Evolutionary conservation across 2,113 vertebrate genomes (phyloP).

Genomic region (Smithornis capensis): DNA sequence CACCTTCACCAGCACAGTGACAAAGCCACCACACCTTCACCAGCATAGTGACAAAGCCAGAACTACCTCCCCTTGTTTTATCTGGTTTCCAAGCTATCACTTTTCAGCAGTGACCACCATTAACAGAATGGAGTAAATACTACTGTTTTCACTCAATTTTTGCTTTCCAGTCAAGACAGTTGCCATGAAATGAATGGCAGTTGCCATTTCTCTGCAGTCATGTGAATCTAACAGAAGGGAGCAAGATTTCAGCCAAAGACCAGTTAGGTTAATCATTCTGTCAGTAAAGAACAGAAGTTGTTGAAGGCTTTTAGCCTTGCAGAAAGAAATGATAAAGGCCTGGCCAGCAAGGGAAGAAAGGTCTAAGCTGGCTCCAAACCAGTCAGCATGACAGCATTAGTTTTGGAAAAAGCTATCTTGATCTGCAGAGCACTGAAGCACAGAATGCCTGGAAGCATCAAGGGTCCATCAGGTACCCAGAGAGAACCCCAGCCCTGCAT

Average conservation of each 20-base stretch:
- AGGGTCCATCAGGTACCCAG: not conserved
- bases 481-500: not conserved
- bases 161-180: not conserved
- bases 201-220: not conserved
- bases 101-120: not conserved
- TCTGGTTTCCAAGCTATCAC: not conserved
- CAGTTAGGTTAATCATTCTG: not conserved
- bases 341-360: not conserved
- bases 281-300: not conserved
- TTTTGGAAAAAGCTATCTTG: not conserved
- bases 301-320: not conserved
- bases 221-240: fast-evolving
- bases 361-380: not conserved
- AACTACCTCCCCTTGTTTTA: not conserved
- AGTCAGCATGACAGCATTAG: not conserved
- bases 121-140: fast-evolving
- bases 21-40: not conserved
- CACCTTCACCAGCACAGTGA: not conserved
- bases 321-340: not conserved
- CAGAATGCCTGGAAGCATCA: not conserved
- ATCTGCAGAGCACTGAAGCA: not conserved
- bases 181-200: not conserved
- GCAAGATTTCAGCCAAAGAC: not conserved
- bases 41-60: not conserved
- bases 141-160: not conserved